A percentile compares a stretch with the other conserved stretches of the same genome.
Evolutionary conservation across 92 coral and sea anemone genomes (phyloP).

Genomic region (Heliopora coerulea): DNA sequence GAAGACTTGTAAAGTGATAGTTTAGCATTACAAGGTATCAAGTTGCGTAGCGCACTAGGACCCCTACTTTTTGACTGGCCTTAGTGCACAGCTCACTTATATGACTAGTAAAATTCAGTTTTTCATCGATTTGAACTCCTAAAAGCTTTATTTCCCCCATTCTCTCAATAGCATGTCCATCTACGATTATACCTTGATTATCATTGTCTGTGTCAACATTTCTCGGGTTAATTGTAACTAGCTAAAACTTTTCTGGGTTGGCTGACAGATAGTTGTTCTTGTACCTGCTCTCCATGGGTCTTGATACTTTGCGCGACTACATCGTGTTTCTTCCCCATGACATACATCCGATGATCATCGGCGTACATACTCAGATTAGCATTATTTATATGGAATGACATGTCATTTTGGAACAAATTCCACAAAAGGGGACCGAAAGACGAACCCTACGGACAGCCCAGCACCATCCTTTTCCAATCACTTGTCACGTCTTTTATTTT

Average conservation of each 20-base stretch:
- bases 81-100: slow-evolving; percentile 39
- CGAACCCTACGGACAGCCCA: slow-evolving; percentile 34
- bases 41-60: slow-evolving; percentile 43
- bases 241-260: slow-evolving; percentile 38
- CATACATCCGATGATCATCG: slow-evolving; percentile 52
- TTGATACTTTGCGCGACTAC: slow-evolving; percentile 26
- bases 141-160: slow-evolving; percentile 35
- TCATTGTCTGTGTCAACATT: slow-evolving; percentile 40
- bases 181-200: slow-evolving; percentile 21
- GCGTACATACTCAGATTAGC: slow-evolving; percentile 37
- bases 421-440: slow-evolving; percentile 50
- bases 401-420: slow-evolving; percentile 52
- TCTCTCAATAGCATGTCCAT: slow-evolving; percentile 31
- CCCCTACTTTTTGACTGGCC: slow-evolving; percentile 53
- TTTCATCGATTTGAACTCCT: slow-evolving; percentile 44
- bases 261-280: slow-evolving; percentile 42
- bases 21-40: slow-evolving; percentile 44
- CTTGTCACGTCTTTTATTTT: slow-evolving; percentile 7
- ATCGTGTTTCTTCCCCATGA: slow-evolving; percentile 9
- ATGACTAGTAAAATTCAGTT: slow-evolving; percentile 37
- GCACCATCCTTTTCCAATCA: neutral
- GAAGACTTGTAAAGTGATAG: slow-evolving; percentile 41
- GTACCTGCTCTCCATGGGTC: slow-evolving; percentile 48
- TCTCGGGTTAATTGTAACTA: slow-evolving; percentile 44
- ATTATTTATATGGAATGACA: slow-evolving; percentile 23